Base-by-base conservation (phyloP, 2,113 vertebrate species). In the Aphyosemion australe region DNA sequence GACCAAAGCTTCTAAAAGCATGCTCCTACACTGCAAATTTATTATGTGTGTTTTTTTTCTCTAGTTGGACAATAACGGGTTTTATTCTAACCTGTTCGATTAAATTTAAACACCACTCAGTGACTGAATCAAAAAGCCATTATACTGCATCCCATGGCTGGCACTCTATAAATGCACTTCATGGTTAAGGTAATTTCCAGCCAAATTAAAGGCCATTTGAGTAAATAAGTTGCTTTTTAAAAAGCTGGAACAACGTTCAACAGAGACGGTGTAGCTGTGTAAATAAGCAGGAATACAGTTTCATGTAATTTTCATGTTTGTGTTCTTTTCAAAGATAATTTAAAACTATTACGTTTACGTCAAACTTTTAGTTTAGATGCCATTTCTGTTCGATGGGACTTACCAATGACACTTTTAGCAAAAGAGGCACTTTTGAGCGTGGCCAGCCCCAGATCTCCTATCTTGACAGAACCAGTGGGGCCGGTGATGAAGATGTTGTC, bases 401-500 rank as follows among this genome's bases (percentile, higher is more conserved):
- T 64, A 99, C 97, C 97, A 53, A 99, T 99, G 60, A 99, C 97
- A 2, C 97, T 99, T 90, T 99, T 99, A 84, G 97, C 97, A 14
- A 99, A 99, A n/a, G 96, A 98, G 68, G 97, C 96, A 39, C 97
- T 88, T 80, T 99, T 99, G 56, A 99, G 95, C 0, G 96, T 99
- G 87, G 97, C 97, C 76, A 99, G 89, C 2, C 97, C 97, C 70
- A 99, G 91, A 84, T 99, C 97, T 1, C 97, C 97, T 0, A 99
- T 99, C 90, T 99, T 99, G 52, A 99, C 97, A 0, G 96, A 98
- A 78, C 97, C 97, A 0, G 95, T 97, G 78, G 97, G 97, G 18
- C 97, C 97, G 0, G 97, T 99, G 92, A 99, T 99, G 92, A 99
- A 99, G 88, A 99, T 96, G 80, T 99, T 99, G 93, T 99, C 97